phyloP scores from a whole-genome alignment of 1,140 invertebrate species.

The Trichonephila clavata region DNA sequence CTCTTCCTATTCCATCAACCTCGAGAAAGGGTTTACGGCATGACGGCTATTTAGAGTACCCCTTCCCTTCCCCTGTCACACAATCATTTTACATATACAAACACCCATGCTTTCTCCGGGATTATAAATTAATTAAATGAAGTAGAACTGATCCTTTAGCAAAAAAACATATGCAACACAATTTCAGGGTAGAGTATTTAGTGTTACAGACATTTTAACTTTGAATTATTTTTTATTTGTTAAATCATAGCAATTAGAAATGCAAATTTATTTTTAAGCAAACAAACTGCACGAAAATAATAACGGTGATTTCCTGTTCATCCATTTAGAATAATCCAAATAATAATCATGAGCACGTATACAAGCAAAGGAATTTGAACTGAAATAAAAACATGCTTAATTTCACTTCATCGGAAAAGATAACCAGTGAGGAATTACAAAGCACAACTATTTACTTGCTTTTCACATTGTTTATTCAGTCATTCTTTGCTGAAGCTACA shows the following conservation, averaged over 20 bases:
- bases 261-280: background rate
- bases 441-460: background rate
- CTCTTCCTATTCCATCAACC: too few species aligned
- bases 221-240: background rate
- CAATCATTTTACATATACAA: too few species aligned
- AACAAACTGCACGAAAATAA: background rate
- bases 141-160: too few species aligned
- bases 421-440: background rate
- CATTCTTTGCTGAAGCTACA: background rate
- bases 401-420: background rate
- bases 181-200: background rate
- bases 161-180: too few species aligned
- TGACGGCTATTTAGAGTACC: too few species aligned
- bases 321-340: background rate
- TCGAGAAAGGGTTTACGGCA: too few species aligned
- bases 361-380: background rate
- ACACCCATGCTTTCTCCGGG: too few species aligned
- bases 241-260: background rate
- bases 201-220: background rate
- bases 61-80: too few species aligned
- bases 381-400: slow-evolving; percentile 6
- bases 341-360: too few species aligned
- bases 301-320: background rate
- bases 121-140: too few species aligned
- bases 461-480: background rate